A percentile compares a stretch with the other conserved stretches of the same genome.
Evolutionary conservation across 2,888 invertebrate species (phyloP).

Genomic region (Oxyteleia sp.): DNA sequence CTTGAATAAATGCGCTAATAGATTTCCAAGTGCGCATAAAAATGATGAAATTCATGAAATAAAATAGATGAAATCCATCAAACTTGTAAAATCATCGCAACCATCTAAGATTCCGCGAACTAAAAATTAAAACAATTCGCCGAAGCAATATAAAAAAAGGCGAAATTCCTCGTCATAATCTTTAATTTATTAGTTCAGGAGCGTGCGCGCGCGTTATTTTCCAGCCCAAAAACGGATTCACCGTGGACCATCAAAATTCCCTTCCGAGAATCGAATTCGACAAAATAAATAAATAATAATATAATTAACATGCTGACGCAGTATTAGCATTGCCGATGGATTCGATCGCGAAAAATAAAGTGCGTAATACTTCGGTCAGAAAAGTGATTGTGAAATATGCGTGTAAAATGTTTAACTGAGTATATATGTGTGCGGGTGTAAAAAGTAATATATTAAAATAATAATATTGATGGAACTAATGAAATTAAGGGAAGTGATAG

Average conservation of each 20-base stretch:
- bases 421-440: too few species aligned
- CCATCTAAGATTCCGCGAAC: conserved; percentile 10
- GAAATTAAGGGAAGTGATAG: too few species aligned
- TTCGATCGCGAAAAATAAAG: conserved; percentile 17
- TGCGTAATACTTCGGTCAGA: conserved; percentile 2
- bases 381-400: conserved; percentile 37
- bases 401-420: conserved; percentile 7
- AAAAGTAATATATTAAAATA: too few species aligned
- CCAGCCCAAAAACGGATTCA: conserved; percentile 11
- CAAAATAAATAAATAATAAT: conserved; percentile 16
- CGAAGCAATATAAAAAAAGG: conserved; percentile 24
- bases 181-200: conserved; percentile 52
- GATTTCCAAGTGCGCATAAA: too few species aligned
- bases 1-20: too few species aligned
- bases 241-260: conserved; percentile 35
- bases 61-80: not conserved
- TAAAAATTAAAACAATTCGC: conserved; percentile 46
- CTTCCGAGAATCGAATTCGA: conserved; percentile 23
- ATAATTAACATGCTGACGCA: conserved; percentile 25
- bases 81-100: conserved; percentile 18
- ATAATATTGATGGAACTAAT: too few species aligned
- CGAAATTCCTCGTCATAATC: conserved; percentile 48
- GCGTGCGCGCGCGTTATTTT: conserved; percentile 33
- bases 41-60: too few species aligned
- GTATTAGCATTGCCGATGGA: conserved; percentile 44